Conservation (phyloP, 2,888 invertebrate species). For the Iphiclides podalirius region DNA sequence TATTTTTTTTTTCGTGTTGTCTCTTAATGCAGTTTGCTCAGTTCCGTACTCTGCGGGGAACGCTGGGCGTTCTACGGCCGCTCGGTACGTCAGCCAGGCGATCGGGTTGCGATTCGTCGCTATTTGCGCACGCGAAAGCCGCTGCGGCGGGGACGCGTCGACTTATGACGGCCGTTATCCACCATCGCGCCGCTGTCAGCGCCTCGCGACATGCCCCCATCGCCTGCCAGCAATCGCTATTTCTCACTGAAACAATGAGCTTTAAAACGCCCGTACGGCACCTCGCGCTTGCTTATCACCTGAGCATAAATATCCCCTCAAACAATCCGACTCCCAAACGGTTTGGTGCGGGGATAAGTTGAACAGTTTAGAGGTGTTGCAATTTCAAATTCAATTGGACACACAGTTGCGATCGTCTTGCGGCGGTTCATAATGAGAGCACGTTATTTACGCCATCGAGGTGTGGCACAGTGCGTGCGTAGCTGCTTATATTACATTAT, state of each 20-base stretch:
- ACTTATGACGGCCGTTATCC: slow-evolving; percentile 74
- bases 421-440: background rate
- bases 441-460: background rate
- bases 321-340: background rate
- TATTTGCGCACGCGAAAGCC: slow-evolving; percentile 54
- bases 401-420: background rate
- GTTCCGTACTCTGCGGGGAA: no score
- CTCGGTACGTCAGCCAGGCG: slow-evolving; percentile 31
- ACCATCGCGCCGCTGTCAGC: slow-evolving; percentile 59
- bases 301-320: slow-evolving; percentile 11
- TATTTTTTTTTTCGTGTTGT: no score
- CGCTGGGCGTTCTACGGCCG: background rate
- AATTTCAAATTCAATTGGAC: no score
- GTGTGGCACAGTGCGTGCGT: background rate
- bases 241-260: slow-evolving; percentile 75
- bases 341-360: no score
- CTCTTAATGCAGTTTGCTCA: no score
- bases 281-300: slow-evolving; percentile 37
- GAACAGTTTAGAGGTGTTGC: background rate
- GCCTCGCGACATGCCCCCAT: slow-evolving; percentile 52
- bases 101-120: slow-evolving; percentile 70
- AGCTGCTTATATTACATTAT: background rate
- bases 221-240: slow-evolving; percentile 57
- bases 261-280: slow-evolving; percentile 68
- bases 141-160: slow-evolving; percentile 23